These are phyloP conservation scores for Aphodius sticticus DNA, from an alignment of 2,888 invertebrate species.

Conservation along the genomic window DNA sequence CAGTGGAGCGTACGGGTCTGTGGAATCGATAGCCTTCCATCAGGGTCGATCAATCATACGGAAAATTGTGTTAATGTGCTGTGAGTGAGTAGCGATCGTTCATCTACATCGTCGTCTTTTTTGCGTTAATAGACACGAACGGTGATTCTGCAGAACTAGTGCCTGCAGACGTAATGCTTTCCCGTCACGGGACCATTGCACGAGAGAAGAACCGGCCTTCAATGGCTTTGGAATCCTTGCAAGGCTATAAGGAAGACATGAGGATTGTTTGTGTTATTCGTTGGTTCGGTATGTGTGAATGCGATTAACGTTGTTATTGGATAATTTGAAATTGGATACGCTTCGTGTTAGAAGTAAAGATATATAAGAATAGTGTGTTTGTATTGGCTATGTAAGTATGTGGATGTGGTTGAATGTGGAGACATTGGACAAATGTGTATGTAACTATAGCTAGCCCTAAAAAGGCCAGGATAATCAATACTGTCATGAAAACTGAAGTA, in stretches of 20 bases:
- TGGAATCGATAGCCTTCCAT: constrained; percentile 4
- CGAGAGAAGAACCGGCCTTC: background rate
- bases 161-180: background rate
- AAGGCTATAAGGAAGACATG: background rate
- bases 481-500: too few relatives aligned
- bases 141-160: background rate
- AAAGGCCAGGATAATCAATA: too few relatives aligned
- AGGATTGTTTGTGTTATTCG: background rate
- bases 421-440: too few relatives aligned
- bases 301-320: background rate
- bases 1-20: background rate
- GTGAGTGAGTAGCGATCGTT: constrained; percentile 4
- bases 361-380: too few relatives aligned
- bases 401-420: too few relatives aligned
- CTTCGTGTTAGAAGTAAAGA: background rate
- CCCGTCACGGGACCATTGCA: background rate
- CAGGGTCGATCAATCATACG: constrained; percentile 4
- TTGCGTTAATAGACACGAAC: background rate
- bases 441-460: too few relatives aligned
- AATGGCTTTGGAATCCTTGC: background rate
- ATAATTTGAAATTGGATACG: background rate
- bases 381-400: too few relatives aligned
- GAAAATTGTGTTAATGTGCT: constrained; percentile 4
- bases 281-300: background rate
- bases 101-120: background rate